Evolutionary conservation across 1,140 invertebrate species (phyloP).

Genomic region (Drosophila repletoides): DNA sequence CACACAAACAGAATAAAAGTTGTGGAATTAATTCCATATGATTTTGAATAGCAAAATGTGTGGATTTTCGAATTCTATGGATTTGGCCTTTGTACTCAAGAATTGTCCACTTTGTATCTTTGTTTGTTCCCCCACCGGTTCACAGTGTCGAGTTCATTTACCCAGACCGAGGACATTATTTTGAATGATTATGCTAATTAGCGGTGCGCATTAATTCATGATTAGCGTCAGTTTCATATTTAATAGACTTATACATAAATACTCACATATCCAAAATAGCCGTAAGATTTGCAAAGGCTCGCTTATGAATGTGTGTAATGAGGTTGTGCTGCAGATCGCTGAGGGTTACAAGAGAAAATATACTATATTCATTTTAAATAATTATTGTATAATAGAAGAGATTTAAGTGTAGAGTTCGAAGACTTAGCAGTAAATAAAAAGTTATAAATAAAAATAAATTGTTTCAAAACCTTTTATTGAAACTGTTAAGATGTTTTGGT

Average conservation of each 20-base stretch:
- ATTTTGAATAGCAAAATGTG: too few relatives aligned
- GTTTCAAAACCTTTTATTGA: too few relatives aligned
- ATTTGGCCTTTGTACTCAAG: too few relatives aligned
- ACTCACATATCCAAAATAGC: conserved; percentile 81
- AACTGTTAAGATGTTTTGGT: too few relatives aligned
- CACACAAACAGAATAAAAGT: too few relatives aligned
- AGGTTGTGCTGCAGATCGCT: conserved; percentile 79
- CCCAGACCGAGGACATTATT: conserved; percentile 33
- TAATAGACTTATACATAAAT: conserved; percentile 9
- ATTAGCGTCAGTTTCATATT: conserved; percentile 33
- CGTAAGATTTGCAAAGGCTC: conserved; percentile 69
- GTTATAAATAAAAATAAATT: too few relatives aligned
- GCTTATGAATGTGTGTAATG: conserved; percentile 75
- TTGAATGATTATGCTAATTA: conserved; percentile 60
- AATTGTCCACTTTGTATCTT: conserved; percentile 5
- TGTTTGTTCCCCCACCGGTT: not conserved
- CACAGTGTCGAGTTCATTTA: conserved; percentile 34
- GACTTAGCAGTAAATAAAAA: too few relatives aligned
- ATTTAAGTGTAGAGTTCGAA: not conserved
- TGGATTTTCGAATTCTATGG: too few relatives aligned
- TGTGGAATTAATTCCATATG: too few relatives aligned
- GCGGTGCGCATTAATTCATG: conserved; percentile 41
- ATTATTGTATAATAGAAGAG: not conserved
- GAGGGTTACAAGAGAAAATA: not conserved
- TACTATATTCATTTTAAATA: not conserved